Evolutionary conservation across 1,140 invertebrate species (phyloP).

Genomic region (Halotydeus destructor): DNA sequence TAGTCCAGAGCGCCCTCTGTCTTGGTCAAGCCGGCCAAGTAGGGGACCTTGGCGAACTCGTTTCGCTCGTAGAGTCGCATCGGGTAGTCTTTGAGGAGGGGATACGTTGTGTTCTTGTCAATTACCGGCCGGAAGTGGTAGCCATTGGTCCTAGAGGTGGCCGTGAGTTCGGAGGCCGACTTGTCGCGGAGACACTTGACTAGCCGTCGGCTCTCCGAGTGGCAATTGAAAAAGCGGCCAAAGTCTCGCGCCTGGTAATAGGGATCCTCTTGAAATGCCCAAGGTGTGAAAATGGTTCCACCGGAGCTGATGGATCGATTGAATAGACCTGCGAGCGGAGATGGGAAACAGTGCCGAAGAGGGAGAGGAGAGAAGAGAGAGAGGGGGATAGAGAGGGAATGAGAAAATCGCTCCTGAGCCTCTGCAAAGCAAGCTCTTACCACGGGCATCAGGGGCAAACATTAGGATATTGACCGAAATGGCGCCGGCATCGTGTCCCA

Average conservation of each 20-base stretch:
- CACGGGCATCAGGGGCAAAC: conserved; percentile 65
- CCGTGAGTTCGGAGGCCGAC: conserved; percentile 8
- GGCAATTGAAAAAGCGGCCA: conserved; percentile 11
- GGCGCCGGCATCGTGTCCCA: conserved; percentile 84
- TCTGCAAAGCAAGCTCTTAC: conserved; percentile 32
- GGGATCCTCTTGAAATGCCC: conserved; percentile 16
- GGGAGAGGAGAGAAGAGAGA: too few relatives aligned
- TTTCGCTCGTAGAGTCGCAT: conserved; percentile 19
- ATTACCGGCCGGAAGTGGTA: conserved; percentile 21
- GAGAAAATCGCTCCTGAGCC: not conserved
- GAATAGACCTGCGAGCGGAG: conserved; percentile 4
- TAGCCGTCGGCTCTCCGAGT: conserved; percentile 2
- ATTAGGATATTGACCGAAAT: conserved; percentile 82
- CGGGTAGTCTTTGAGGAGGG: conserved; percentile 21
- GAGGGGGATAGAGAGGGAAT: not conserved
- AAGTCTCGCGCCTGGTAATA: conserved; percentile 13
- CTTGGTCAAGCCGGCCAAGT: conserved; percentile 22
- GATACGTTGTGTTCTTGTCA: conserved; percentile 20
- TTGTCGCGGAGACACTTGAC: conserved; percentile 13
- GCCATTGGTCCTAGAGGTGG: conserved; percentile 1
- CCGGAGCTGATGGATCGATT: conserved; percentile 12
- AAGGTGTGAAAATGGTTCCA: conserved; percentile 17
- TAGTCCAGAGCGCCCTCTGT: conserved; percentile 14
- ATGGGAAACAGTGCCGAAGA: not conserved
- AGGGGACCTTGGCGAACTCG: conserved; percentile 20